Evolutionary conservation across 2,113 vertebrate genomes (phyloP).

Genomic region (Semnornis frantzii): DNA sequence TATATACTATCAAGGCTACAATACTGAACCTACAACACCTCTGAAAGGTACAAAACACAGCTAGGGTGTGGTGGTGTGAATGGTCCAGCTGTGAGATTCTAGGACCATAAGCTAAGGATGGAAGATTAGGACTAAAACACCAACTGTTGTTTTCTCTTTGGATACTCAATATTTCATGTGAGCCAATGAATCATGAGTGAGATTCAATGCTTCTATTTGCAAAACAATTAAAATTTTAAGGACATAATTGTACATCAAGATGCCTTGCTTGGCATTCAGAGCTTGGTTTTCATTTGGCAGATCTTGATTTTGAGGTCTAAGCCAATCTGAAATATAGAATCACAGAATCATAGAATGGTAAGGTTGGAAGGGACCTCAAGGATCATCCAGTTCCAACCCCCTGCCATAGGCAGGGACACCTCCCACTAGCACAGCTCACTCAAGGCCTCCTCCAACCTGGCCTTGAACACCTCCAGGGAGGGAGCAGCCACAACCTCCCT

Average conservation of each 20-base stretch:
- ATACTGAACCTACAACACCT: neutral
- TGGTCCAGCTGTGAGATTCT: rapidly evolving
- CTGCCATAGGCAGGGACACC: too few species aligned
- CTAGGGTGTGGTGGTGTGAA: neutral
- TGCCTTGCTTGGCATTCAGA: neutral
- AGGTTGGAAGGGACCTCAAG: too few species aligned
- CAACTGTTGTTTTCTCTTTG: neutral
- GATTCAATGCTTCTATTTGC: neutral
- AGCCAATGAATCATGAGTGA: neutral
- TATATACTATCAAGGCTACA: neutral
- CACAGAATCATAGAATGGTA: too few species aligned
- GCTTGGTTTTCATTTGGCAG: neutral
- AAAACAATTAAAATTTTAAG: neutral
- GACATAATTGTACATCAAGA: neutral
- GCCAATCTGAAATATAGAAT: neutral
- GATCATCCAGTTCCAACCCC: too few species aligned
- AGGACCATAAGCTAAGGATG: neutral
- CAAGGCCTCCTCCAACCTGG: too few species aligned
- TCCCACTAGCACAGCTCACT: too few species aligned
- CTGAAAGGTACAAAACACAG: neutral
- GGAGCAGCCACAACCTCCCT: too few species aligned
- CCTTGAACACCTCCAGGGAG: too few species aligned
- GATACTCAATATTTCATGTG: neutral
- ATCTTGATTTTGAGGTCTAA: neutral
- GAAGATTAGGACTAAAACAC: neutral